Percentiles rank a stretch among this genome's conserved stretches.
Evolutionary conservation across 2,797 vertebrate genomes (phyloP).

Genomic region (Alfaro cultratus): DNA sequence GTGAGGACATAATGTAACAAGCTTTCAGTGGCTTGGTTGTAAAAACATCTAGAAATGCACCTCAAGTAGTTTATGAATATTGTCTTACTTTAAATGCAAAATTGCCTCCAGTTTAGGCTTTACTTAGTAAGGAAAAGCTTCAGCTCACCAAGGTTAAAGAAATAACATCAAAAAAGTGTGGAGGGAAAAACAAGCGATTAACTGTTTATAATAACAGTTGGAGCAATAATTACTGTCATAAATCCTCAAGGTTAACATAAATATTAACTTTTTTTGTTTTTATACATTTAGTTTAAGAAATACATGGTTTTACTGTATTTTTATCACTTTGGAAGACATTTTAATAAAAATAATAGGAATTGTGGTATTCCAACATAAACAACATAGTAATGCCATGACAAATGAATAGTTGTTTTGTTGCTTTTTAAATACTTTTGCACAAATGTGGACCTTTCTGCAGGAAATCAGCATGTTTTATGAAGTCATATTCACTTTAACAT

Average conservation of each 20-base stretch:
- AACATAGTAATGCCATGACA: not conserved
- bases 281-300: not conserved
- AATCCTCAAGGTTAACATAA: not conserved
- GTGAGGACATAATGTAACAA: constrained; percentile 12
- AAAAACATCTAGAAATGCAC: constrained; percentile 52
- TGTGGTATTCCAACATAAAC: not conserved
- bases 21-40: constrained; percentile 29
- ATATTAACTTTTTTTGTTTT: not conserved
- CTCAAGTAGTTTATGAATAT: not conserved
- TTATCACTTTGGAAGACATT: not conserved
- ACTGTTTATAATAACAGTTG: not conserved
- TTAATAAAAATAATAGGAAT: not conserved
- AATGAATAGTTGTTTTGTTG: not conserved
- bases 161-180: not conserved
- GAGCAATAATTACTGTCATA: not conserved
- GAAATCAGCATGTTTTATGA: not conserved
- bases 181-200: not conserved
- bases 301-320: not conserved
- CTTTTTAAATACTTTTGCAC: not conserved
- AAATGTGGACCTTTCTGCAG: not conserved
- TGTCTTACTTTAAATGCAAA: not conserved
- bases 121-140: not conserved
- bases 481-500: not conserved
- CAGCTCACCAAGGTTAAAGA: not conserved
- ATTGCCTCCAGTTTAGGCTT: not conserved